Conservation (phyloP, 2,797 vertebrate genomes). For the Monodelphis domestica region DNA sequence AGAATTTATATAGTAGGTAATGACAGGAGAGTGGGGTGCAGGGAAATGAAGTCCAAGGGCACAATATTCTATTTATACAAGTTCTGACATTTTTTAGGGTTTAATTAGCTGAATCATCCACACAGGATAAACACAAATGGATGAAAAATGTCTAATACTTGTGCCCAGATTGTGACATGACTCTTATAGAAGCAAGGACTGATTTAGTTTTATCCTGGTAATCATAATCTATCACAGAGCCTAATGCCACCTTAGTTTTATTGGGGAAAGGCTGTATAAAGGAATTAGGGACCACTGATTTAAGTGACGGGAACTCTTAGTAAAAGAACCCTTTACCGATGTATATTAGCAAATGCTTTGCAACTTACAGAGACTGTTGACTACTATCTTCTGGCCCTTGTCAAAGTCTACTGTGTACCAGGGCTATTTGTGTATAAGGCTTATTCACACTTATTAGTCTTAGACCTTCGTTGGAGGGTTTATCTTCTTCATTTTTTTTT, state of each 20-base stretch:
- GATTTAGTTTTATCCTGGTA: background rate
- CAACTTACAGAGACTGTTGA: background rate
- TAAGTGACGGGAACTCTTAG: background rate
- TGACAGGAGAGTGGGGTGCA: too few species aligned
- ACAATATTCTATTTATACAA: too few species aligned
- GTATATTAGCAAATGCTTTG: background rate
- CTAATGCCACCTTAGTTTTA: background rate
- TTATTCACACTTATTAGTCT: background rate
- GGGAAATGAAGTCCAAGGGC: too few species aligned
- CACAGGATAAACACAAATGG: background rate
- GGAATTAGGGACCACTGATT: background rate
- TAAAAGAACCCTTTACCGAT: background rate
- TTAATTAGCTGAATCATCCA: background rate
- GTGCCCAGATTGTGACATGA: background rate
- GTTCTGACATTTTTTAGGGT: too few species aligned
- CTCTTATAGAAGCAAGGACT: background rate
- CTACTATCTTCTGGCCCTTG: background rate
- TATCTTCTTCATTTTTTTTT: background rate
- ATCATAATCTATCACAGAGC: background rate
- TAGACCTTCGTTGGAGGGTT: background rate
- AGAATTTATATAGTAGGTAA: too few species aligned
- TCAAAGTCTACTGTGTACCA: background rate
- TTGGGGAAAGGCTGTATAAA: background rate
- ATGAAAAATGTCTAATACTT: background rate
- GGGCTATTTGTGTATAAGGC: background rate